Base-by-base conservation (phyloP, 2,113 vertebrate genomes). In the Phyllopteryx taeniolatus region DNA sequence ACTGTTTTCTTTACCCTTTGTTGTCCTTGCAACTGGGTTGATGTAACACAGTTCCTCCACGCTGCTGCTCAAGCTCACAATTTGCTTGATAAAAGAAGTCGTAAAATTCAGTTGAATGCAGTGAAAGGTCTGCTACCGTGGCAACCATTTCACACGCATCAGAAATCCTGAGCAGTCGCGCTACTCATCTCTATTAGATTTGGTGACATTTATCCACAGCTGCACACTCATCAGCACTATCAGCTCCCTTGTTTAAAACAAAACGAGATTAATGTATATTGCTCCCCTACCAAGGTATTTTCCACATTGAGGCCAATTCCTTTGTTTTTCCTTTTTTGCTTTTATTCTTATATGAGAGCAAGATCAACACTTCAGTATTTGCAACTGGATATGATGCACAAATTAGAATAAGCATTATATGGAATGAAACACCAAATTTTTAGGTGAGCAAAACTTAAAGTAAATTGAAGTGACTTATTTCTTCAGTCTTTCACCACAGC, bases 21-120 rank as follows among this genome's bases (percentile, higher is more conserved):
- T 71, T 77, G 69, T 72, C 62, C 72, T 76, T 73, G 46, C 31
- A 78, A 57, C 54, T 81, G 76, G 35, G n/a, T 42, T 2, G 77
- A 87, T 77, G 67, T 35, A 74, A 81, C 79, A 77, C 65, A 15
- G 80, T 78, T 83, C 82, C 82, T 79, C 83, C 82, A 84, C 74
- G 33, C 68, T 60, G 56, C 64, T 74, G 61, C 65, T 74, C 70
- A 57, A 75, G 42, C 68, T 76, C 66, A 73, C 75, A 83, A 76
- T 81, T 73, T 47, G 76, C 78, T 82, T 85, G 69, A 77, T 86
- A 85, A 87, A 88, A 88, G 71, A 80, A 49, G 74, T 81, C 2
- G 60, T 88, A 87, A 88, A 86, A 81, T 6, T 4, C 67, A 27
- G 64, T 66, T 70, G 54, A 75, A 76, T 60, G 67, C 67, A 72